These are phyloP conservation scores for Numida meleagris DNA, from an alignment of 2,113 vertebrate genomes.

Conservation along the genomic window DNA sequence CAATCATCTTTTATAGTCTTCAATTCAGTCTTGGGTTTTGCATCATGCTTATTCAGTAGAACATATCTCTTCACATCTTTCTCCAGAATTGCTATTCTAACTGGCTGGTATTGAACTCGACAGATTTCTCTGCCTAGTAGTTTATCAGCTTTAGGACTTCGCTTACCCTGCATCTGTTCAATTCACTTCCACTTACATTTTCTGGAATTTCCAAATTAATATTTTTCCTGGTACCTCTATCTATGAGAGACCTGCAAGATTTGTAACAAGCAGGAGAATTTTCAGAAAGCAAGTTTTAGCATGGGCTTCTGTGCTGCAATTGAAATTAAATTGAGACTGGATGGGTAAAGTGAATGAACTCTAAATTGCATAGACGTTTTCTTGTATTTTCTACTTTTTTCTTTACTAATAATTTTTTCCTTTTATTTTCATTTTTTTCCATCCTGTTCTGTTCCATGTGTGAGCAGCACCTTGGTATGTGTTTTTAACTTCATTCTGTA, in stretches of 20 bases:
- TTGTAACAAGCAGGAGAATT: background rate
- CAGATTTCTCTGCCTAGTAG: background rate
- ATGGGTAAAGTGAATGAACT: background rate
- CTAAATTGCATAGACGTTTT: background rate
- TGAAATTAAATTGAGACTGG: background rate
- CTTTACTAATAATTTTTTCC: background rate
- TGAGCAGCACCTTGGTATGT: background rate
- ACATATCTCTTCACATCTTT: background rate
- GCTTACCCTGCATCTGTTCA: background rate
- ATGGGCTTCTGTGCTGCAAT: background rate
- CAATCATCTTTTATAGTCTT: background rate
- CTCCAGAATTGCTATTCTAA: background rate
- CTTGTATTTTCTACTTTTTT: background rate
- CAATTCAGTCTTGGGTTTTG: background rate
- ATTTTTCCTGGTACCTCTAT: background rate
- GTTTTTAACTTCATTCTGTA: background rate
- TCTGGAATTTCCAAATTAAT: background rate
- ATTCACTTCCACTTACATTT: background rate
- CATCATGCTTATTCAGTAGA: background rate
- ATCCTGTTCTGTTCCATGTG: background rate
- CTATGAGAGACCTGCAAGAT: background rate
- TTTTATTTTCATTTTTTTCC: background rate
- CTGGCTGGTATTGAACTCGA: background rate
- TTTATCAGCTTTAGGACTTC: background rate
- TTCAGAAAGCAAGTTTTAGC: background rate